These are phyloP conservation scores for Pyrrhia umbra DNA, from an alignment of 2,888 invertebrate genomes.

Conservation along the genomic window DNA sequence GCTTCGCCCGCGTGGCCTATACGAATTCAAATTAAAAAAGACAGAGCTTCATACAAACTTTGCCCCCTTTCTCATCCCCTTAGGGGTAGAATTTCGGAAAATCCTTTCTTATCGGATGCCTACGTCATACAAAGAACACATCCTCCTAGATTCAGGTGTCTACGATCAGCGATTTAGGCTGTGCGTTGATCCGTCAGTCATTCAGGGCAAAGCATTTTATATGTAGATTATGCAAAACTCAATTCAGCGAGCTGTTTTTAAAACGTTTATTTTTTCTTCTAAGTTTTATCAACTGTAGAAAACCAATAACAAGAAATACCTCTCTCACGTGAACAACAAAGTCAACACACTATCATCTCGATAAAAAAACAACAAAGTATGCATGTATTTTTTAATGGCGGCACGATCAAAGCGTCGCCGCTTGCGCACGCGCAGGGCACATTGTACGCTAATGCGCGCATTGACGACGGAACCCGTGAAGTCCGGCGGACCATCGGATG, in stretches of 20 bases:
- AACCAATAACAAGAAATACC: not conserved
- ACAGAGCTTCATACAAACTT: too few species aligned
- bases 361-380: slow-evolving; percentile 33
- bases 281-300: not conserved
- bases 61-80: too few species aligned
- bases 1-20: too few species aligned
- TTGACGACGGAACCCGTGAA: slow-evolving; percentile 59
- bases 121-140: too few species aligned
- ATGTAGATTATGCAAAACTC: too few species aligned
- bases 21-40: too few species aligned
- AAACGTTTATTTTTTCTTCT: not conserved
- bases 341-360: slow-evolving; percentile 45
- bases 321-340: slow-evolving; percentile 41
- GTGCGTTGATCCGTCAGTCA: too few species aligned
- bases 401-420: slow-evolving; percentile 67
- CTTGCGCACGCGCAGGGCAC: slow-evolving; percentile 67
- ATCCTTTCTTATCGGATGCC: too few species aligned
- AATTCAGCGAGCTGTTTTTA: not conserved
- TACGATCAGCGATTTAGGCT: too few species aligned
- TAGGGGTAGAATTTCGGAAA: too few species aligned
- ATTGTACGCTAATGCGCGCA: slow-evolving; percentile 81
- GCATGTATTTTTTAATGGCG: slow-evolving; percentile 62
- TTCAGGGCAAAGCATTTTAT: too few species aligned
- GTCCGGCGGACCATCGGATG: slow-evolving; percentile 26
- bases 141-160: too few species aligned